Conservation (phyloP, 2,113 vertebrate species). For the Emydocephalus ijimae region DNA sequence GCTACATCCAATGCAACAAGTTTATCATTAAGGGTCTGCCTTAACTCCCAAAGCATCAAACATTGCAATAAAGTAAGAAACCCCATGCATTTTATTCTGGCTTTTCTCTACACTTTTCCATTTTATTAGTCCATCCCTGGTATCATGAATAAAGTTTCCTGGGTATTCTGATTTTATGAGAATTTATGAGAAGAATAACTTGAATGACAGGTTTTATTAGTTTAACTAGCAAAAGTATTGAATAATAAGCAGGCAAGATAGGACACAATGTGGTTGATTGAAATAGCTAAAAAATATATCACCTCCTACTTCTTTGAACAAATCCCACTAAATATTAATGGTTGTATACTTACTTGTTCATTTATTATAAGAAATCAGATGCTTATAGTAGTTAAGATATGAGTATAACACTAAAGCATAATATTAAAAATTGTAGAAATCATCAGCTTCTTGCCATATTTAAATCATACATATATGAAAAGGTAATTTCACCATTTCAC, state of each 20-base stretch:
- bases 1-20: not conserved
- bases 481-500: not conserved
- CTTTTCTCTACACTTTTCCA: not conserved
- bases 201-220: not conserved
- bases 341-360: constrained; percentile 16
- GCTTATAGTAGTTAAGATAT: not conserved
- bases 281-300: not conserved
- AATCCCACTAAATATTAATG: not conserved
- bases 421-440: not conserved
- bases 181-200: not conserved
- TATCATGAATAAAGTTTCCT: not conserved
- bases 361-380: not conserved
- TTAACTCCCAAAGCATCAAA: not conserved
- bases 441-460: not conserved
- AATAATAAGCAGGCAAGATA: not conserved
- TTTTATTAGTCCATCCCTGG: not conserved
- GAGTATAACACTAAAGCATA: not conserved
- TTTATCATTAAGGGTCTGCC: not conserved
- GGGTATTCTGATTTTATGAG: not conserved
- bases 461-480: not conserved
- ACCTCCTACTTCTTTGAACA: not conserved
- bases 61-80: not conserved
- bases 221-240: not conserved
- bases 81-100: not conserved
- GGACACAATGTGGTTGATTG: not conserved